Percentiles rank a stretch among this genome's conserved stretches.
phyloP scores from a whole-genome alignment of 2,888 invertebrate genomes.

The Dysmachus trigonus region DNA sequence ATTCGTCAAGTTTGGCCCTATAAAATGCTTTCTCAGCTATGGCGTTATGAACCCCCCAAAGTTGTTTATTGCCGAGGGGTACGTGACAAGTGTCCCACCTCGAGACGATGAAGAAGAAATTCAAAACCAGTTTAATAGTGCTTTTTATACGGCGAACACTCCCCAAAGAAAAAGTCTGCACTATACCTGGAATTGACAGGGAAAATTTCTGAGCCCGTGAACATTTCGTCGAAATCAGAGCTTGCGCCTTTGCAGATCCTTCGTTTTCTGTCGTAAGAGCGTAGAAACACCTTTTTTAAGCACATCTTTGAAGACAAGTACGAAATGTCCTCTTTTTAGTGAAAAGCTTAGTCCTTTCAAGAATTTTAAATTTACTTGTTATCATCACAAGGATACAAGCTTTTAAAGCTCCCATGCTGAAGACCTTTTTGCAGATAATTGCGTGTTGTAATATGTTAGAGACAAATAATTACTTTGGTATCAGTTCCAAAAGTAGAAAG shows the following conservation, averaged over 20 bases:
- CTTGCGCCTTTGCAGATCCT: background rate
- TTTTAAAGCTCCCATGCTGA: background rate
- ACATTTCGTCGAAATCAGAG: background rate
- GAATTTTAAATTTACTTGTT: background rate
- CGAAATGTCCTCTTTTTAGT: background rate
- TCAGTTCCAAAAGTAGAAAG: background rate
- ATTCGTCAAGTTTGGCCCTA: background rate
- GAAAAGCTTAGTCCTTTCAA: background rate
- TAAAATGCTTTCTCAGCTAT: background rate
- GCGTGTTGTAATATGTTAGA: background rate
- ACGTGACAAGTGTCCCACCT: constrained; percentile 34
- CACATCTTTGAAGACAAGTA: background rate
- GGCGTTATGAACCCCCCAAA: background rate
- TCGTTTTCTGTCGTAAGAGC: background rate
- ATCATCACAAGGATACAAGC: background rate
- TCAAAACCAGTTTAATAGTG: constrained; percentile 30
- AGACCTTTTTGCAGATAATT: background rate
- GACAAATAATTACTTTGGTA: background rate
- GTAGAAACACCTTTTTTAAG: constrained; percentile 7
- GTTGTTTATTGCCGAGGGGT: constrained; percentile 26
- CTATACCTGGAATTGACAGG: constrained; percentile 23
- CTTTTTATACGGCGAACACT: constrained; percentile 5
- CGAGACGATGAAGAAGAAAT: constrained; percentile 18
- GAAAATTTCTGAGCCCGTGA: background rate
- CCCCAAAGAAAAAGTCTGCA: background rate